phyloP scores from a whole-genome alignment of 2,888 invertebrate species.

The Phanerotoma sp. region DNA sequence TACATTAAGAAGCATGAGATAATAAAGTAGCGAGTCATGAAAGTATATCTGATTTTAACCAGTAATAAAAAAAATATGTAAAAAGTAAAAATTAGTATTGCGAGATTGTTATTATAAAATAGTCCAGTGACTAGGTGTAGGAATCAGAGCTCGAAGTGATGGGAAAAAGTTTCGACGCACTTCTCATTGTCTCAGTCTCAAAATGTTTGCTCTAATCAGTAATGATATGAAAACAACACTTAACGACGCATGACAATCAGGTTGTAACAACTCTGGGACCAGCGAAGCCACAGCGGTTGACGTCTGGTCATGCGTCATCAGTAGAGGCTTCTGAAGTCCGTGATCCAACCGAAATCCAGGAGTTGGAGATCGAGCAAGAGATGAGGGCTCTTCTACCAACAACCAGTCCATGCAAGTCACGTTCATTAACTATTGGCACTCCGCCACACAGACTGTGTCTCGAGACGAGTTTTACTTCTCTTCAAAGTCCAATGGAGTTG shows the following conservation, averaged over 20 bases:
- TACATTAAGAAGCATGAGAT: too few species aligned
- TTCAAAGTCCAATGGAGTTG: constrained; percentile 61
- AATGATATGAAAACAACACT: not conserved
- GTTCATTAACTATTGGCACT: constrained; percentile 40
- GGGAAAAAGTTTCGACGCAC: not conserved
- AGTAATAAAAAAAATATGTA: too few species aligned
- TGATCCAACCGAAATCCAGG: constrained; percentile 43
- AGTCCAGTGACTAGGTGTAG: constrained; percentile 6
- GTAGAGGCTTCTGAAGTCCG: constrained; percentile 46
- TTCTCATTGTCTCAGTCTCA: not conserved
- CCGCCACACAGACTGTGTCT: constrained; percentile 62
- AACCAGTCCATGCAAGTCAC: constrained; percentile 60
- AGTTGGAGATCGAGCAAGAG: constrained; percentile 50
- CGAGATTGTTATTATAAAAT: not conserved
- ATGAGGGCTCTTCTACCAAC: constrained; percentile 57
- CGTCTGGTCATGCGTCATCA: constrained; percentile 48
- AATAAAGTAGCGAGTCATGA: too few species aligned
- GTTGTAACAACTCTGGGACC: constrained; percentile 79
- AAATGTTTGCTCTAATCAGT: not conserved
- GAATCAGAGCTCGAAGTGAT: constrained; percentile 4
- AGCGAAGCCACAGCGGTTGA: constrained; percentile 71
- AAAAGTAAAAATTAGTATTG: not conserved
- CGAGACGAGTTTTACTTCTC: constrained; percentile 75
- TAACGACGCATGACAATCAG: constrained; percentile 53
- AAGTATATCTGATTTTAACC: too few species aligned